A percentile compares a stretch with the other conserved stretches of the same genome.
These are phyloP conservation scores for Pseudolycoriella hygida DNA, from an alignment of 2,888 invertebrate genomes.

Conservation along the genomic window DNA sequence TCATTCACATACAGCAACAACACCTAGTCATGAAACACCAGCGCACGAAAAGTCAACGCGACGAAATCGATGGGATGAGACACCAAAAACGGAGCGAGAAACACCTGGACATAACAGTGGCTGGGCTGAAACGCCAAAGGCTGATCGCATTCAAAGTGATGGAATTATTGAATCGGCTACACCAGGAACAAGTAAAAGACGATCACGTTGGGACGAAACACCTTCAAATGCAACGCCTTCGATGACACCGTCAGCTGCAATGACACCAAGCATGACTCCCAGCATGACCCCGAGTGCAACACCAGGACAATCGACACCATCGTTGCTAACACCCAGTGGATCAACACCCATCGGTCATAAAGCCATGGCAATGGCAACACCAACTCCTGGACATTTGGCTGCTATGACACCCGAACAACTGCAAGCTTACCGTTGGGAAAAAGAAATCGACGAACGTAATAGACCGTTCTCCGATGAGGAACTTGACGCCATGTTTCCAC, in stretches of 20 bases:
- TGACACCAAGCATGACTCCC: slow-evolving; percentile 52
- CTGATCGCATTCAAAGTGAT: slow-evolving; percentile 63
- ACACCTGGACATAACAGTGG: slow-evolving; percentile 93
- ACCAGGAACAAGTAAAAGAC: slow-evolving; percentile 83
- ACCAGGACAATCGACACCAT: slow-evolving; percentile 47
- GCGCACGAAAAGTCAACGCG: slow-evolving; percentile 59
- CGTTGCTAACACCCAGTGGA: slow-evolving; percentile 66
- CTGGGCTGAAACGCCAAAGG: slow-evolving; percentile 98
- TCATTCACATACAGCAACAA: slow-evolving; percentile 76
- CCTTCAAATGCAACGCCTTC: slow-evolving; percentile 65
- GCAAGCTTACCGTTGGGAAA: slow-evolving; percentile 95
- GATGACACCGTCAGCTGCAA: slow-evolving; percentile 42
- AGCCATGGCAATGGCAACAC: slow-evolving; percentile 98
- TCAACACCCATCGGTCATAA: slow-evolving; percentile 80
- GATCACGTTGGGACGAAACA: slow-evolving; percentile 98
- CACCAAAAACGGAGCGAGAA: slow-evolving; percentile 93
- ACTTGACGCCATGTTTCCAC: slow-evolving; percentile 91
- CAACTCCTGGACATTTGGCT: slow-evolving; percentile 87
- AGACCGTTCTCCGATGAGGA: slow-evolving; percentile 94
- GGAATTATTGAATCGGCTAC: slow-evolving; percentile 75
- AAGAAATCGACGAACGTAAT: slow-evolving; percentile 96
- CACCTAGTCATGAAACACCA: slow-evolving; percentile 72
- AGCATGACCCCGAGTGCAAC: slow-evolving; percentile 59
- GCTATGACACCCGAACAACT: slow-evolving; percentile 99
- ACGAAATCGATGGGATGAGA: slow-evolving; percentile 98